Conservation (phyloP, 2,888 invertebrate genomes). For the Lasioglossum marginatum region DNA sequence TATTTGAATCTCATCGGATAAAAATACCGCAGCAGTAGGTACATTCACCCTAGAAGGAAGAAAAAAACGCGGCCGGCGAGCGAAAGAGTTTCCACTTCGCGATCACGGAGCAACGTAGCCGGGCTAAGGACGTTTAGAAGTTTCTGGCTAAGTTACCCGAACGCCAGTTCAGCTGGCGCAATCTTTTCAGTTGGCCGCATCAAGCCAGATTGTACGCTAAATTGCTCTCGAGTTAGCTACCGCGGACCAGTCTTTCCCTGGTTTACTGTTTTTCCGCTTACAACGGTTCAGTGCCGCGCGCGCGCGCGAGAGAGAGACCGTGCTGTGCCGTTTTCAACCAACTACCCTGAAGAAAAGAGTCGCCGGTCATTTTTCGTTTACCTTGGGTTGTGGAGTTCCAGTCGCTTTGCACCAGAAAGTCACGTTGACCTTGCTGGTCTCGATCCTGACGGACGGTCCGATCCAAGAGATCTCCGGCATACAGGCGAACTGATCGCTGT, state of each 20-base stretch:
- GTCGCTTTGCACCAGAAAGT: slow-evolving; percentile 91
- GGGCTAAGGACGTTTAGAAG: slow-evolving; percentile 35
- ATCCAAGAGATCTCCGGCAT: slow-evolving; percentile 88
- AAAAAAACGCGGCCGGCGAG: too few species aligned
- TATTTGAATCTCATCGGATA: too few species aligned
- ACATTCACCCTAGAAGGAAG: too few species aligned
- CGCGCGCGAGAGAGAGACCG: neutral
- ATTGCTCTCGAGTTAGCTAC: slow-evolving; percentile 43
- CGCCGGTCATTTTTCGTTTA: slow-evolving; percentile 76
- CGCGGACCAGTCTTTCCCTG: slow-evolving; percentile 27
- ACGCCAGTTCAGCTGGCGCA: slow-evolving; percentile 23
- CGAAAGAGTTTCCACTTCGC: slow-evolving; percentile 12
- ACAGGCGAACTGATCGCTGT: slow-evolving; percentile 92
- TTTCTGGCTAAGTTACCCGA: slow-evolving; percentile 37
- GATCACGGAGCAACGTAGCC: slow-evolving; percentile 37
- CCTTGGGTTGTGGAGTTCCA: slow-evolving; percentile 91
- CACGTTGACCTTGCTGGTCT: slow-evolving; percentile 87
- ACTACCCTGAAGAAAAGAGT: neutral
- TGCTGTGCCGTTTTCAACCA: neutral
- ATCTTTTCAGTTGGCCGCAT: slow-evolving; percentile 44
- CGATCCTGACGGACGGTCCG: slow-evolving; percentile 86
- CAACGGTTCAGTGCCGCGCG: slow-evolving; percentile 8
- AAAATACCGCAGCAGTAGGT: too few species aligned
- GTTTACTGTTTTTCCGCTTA: slow-evolving; percentile 7
- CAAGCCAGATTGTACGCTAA: slow-evolving; percentile 37